Conservation (phyloP, 2,113 vertebrate species). For the Plecotus auritus region DNA sequence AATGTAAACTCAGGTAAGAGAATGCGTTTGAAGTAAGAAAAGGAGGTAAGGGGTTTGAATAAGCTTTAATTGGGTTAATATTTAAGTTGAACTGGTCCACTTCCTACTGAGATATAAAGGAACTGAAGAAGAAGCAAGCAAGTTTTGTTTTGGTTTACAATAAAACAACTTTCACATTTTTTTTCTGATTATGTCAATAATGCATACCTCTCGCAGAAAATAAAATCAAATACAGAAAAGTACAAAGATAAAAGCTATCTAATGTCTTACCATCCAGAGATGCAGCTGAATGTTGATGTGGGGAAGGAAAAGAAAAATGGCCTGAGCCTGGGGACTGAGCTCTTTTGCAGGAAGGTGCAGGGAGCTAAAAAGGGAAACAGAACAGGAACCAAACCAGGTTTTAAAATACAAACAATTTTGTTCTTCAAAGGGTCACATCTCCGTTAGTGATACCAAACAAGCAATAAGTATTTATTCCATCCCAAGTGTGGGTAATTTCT, state of each 20-base stretch:
- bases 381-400: not conserved
- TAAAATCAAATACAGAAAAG: slow-evolving; percentile 27
- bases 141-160: not conserved
- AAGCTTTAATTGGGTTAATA: slow-evolving; percentile 4
- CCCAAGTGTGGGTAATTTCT: not conserved
- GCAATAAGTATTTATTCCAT: not conserved
- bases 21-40: not conserved
- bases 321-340: not conserved
- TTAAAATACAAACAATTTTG: not conserved
- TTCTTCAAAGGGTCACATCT: not conserved
- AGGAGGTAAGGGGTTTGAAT: not conserved
- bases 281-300: not conserved
- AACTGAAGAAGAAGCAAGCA: not conserved
- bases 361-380: not conserved
- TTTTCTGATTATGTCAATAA: not conserved
- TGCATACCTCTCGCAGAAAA: not conserved
- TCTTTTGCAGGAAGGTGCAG: not conserved
- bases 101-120: not conserved
- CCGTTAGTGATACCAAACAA: not conserved
- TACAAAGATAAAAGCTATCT: not conserved
- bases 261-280: not conserved
- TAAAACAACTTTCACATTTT: not conserved
- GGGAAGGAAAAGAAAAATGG: not conserved
- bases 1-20: not conserved
- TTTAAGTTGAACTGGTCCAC: not conserved